Conservation (phyloP, 30 jellyfish, hydroid and myxozoan species). For the Hydra vulgaris region DNA sequence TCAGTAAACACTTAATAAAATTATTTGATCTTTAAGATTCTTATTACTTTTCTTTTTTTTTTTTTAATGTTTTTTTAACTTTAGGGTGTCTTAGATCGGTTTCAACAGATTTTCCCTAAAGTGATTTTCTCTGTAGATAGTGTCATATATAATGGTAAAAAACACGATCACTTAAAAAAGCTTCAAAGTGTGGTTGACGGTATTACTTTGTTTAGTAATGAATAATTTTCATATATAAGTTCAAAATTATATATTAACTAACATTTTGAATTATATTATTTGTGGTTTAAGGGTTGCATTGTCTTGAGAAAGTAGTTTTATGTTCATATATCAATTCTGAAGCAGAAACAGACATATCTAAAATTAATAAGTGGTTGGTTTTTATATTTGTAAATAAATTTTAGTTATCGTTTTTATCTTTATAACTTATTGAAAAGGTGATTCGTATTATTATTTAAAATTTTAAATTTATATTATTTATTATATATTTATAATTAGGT, state of each 20-base stretch:
- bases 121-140: slow-evolving; percentile 79
- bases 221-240: too few relatives aligned
- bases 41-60: background rate
- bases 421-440: too few relatives aligned
- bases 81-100: slow-evolving; percentile 90
- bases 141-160: slow-evolving; percentile 64
- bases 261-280: too few relatives aligned
- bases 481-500: too few relatives aligned
- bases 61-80: background rate
- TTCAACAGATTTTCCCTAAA: slow-evolving; percentile 77
- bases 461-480: too few relatives aligned
- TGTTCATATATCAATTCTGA: background rate
- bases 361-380: background rate
- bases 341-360: background rate
- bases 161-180: slow-evolving; percentile 67
- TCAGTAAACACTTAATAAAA: slow-evolving; percentile 42
- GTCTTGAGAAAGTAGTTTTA: background rate
- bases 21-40: background rate
- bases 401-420: background rate
- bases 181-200: slow-evolving; percentile 64
- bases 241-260: too few relatives aligned
- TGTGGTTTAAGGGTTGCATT: background rate
- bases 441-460: too few relatives aligned
- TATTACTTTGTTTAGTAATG: background rate
- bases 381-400: background rate